phyloP scores from a whole-genome alignment of 1,140 invertebrate genomes.

The Danaus melanippus region DNA sequence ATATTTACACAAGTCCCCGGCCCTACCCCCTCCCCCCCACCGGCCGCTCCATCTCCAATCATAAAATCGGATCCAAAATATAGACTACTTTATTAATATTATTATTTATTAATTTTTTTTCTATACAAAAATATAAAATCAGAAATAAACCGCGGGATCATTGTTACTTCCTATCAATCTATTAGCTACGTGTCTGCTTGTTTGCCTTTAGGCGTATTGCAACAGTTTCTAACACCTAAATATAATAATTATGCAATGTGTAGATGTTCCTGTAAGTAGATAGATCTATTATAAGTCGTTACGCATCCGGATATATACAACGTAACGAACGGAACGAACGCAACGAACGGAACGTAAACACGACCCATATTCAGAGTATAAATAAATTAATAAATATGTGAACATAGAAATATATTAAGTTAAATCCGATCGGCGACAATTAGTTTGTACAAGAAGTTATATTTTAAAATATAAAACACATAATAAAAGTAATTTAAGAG shows the following conservation, averaged over 20 bases:
- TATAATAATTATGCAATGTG: conserved; percentile 48
- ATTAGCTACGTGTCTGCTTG: conserved; percentile 24
- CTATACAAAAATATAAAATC: conserved; percentile 47
- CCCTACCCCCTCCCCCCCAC: conserved; percentile 12
- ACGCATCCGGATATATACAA: conserved; percentile 1
- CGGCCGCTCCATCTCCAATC: conserved; percentile 9
- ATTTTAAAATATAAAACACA: too few species aligned
- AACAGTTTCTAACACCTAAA: conserved; percentile 53
- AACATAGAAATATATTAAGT: too few species aligned
- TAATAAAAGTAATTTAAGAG: too few species aligned
- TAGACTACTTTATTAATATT: conserved; percentile 13
- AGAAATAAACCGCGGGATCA: conserved; percentile 45
- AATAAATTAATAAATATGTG: too few species aligned
- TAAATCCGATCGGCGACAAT: too few species aligned
- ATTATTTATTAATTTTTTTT: conserved; percentile 6
- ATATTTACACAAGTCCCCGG: conserved; percentile 50
- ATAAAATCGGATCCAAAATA: conserved; percentile 26
- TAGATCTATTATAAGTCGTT: neutral
- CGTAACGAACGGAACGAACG: too few species aligned
- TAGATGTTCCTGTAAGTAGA: conserved; percentile 18
- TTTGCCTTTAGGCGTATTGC: conserved; percentile 64
- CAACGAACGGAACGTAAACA: too few species aligned
- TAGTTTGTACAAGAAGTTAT: too few species aligned
- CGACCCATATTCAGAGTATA: too few species aligned
- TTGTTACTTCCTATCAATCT: conserved; percentile 35